Base-by-base conservation (phyloP, 2,888 invertebrate species). In the Machimus rusticus region DNA sequence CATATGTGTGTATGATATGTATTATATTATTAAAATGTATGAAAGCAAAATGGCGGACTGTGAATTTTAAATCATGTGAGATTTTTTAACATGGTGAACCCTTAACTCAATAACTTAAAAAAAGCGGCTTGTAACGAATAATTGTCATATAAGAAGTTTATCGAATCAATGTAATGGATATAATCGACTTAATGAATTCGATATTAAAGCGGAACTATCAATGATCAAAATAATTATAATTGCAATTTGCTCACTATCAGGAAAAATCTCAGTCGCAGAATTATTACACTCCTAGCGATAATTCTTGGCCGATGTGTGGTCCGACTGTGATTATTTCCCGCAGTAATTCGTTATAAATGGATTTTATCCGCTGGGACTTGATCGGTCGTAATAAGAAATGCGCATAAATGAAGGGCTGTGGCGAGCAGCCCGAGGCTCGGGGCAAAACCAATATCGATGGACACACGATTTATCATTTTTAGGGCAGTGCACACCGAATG, bases 391-490 rank as follows among this genome's bases (percentile, higher is more conserved):
- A 66, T 66, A 66, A 66, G 66, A 66, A 66, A 66, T 66, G 66
- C 66, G 66, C 66, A 66, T 66, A 66, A 66, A 66, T 66, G 66
- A 66, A 66, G 8, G 66, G 1, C 66, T 66, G 23, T 57, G 57
- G 66, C 57, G n/a, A 23, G 23, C 19, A n/a, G 37, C 76, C 6
- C 23, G n/a, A 14, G 23, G 14, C 55, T 6, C 9, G 46, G 43
- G 19, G n/a, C 57, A 74, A 74, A 85, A 74, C 46, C 74, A 28
- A 85, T 74, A 74, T 46, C 74, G 46, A 66, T 85, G 31, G 28
- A 39, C 85, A 39, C 28, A 39, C 85, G 46, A 85, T 85, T 74
- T 46, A 85, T 85, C 85, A 85, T 74, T 74, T 85, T 85, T 43
- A 85, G 57, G 28, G 74, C 74, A 51, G 74, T 85, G 66, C 85